Conservation (phyloP, 2,797 vertebrate species). For the Malurus leucopterus region DNA sequence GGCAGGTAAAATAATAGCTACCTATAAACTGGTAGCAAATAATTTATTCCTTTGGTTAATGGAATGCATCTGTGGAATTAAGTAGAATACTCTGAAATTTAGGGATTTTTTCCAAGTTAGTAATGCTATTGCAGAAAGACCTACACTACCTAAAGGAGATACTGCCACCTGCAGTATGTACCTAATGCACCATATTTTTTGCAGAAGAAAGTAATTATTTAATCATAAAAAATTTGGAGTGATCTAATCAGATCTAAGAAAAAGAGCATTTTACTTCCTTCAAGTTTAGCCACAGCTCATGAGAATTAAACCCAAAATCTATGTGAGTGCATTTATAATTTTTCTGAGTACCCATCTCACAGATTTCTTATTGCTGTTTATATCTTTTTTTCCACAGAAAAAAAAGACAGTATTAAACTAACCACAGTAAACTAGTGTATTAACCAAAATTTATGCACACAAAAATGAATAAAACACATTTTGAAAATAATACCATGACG, state of each 20-base stretch:
- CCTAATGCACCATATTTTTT: background rate
- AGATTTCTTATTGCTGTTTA: constrained; percentile 63
- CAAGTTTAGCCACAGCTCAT: background rate
- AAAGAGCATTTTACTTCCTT: background rate
- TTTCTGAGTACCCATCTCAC: background rate
- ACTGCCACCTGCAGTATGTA: constrained; percentile 56
- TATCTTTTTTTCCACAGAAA: constrained; percentile 64
- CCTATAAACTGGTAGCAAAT: background rate
- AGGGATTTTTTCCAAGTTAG: background rate
- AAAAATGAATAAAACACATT: constrained; percentile 54
- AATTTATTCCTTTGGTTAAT: background rate
- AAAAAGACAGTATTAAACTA: constrained; percentile 31
- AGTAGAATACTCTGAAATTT: background rate
- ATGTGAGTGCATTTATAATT: background rate
- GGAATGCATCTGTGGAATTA: constrained; percentile 25
- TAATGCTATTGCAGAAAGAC: background rate
- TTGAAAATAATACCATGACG: constrained; percentile 38
- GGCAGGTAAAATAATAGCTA: background rate
- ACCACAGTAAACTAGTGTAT: constrained; percentile 37
- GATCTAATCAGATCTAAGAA: constrained; percentile 30
- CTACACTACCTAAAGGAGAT: constrained; percentile 11
- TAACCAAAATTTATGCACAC: constrained; percentile 60
- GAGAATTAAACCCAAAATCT: constrained; percentile 12
- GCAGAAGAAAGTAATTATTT: background rate
- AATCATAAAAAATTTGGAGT: constrained; percentile 12